phyloP scores from a whole-genome alignment of 2,888 invertebrate species.

The Seira ritae region DNA sequence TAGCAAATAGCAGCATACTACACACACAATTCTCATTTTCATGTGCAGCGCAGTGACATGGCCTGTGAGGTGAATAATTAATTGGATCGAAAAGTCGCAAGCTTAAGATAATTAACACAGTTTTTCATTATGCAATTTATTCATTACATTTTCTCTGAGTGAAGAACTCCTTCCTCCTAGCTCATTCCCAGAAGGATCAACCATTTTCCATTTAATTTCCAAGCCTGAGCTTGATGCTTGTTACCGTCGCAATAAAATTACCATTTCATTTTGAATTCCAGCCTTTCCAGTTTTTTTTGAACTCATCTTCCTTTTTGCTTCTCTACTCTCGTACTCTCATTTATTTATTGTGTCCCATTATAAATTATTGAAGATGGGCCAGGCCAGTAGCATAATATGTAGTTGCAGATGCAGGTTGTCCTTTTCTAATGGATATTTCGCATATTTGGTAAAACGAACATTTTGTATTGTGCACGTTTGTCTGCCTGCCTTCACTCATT shows the following conservation, averaged over 20 bases:
- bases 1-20: too few relatives aligned
- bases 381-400: too few relatives aligned
- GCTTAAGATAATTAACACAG: slow-evolving; percentile 61
- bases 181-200: neutral
- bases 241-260: slow-evolving; percentile 7
- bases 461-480: too few relatives aligned
- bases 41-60: slow-evolving; percentile 42
- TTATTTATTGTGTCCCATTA: too few relatives aligned
- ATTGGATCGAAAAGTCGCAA: slow-evolving; percentile 54
- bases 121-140: slow-evolving; percentile 55
- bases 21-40: slow-evolving; percentile 4
- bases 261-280: neutral
- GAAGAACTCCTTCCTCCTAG: neutral
- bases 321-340: too few relatives aligned
- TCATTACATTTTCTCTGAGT: slow-evolving; percentile 40
- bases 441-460: too few relatives aligned
- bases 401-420: too few relatives aligned
- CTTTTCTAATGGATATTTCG: too few relatives aligned
- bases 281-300: neutral
- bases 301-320: too few relatives aligned
- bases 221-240: neutral
- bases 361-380: too few relatives aligned
- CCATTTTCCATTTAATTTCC: neutral
- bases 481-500: too few relatives aligned
- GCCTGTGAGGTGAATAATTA: slow-evolving; percentile 64